Percentiles rank a stretch among this genome's conserved stretches.
phyloP scores from a whole-genome alignment of 2,797 vertebrate genomes.

The Phrynocephalus vlangalii region DNA sequence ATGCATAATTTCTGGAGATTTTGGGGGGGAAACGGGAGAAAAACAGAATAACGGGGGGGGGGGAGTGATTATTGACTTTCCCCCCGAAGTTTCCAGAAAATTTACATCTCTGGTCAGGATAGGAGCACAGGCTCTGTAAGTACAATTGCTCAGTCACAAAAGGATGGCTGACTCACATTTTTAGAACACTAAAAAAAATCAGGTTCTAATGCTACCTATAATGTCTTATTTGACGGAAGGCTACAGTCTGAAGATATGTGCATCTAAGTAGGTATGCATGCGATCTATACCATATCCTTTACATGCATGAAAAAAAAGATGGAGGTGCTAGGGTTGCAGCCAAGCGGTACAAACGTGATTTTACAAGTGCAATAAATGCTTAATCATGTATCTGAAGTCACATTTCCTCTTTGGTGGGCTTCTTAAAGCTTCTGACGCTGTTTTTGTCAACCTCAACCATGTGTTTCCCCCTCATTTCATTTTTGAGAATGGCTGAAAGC shows the following conservation, averaged over 20 bases:
- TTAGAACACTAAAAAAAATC: too few relatives aligned
- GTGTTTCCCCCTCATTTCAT: background rate
- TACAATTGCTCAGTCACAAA: too few relatives aligned
- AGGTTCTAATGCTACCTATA: too few relatives aligned
- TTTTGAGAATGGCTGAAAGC: background rate
- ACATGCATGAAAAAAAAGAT: background rate
- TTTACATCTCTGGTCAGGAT: too few relatives aligned
- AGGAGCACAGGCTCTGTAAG: background rate
- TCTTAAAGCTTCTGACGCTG: background rate
- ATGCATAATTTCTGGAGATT: too few relatives aligned
- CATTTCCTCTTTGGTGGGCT: conserved; percentile 29
- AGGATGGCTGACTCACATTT: too few relatives aligned
- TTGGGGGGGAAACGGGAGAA: too few relatives aligned
- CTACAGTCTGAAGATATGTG: background rate
- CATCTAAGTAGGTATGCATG: too few relatives aligned
- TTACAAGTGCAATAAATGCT: background rate
- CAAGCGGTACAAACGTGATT: background rate
- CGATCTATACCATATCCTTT: background rate
- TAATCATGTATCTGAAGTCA: background rate
- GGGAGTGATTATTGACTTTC: too few relatives aligned
- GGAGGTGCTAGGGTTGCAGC: background rate
- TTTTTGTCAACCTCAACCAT: conserved; percentile 15
- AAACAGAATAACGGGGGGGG: too few relatives aligned
- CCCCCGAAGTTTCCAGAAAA: too few relatives aligned
- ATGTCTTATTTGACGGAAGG: too few relatives aligned